phyloP scores from a whole-genome alignment of 1,140 invertebrate genomes.

The Heterodera schachtii region DNA sequence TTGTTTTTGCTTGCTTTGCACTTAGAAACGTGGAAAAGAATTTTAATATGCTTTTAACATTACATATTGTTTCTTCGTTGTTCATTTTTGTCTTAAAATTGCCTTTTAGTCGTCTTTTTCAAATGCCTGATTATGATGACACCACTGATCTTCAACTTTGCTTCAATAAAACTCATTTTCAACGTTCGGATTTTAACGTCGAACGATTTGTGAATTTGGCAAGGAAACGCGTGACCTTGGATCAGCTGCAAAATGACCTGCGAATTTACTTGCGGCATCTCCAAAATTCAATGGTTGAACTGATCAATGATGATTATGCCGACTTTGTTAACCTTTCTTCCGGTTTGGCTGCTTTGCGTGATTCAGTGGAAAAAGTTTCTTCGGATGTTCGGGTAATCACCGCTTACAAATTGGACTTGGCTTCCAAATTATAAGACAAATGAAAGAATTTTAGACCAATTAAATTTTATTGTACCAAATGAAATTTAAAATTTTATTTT shows the following conservation, averaged over 20 bases:
- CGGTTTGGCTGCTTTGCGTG: slow-evolving; percentile 74
- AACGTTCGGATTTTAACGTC: slow-evolving; percentile 81
- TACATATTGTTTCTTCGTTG: too few relatives aligned
- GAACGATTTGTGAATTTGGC: slow-evolving; percentile 77
- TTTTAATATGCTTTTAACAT: too few relatives aligned
- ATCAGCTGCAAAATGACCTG: slow-evolving; percentile 85
- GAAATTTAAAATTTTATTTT: too few relatives aligned
- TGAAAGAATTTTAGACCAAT: too few relatives aligned
- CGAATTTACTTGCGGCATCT: slow-evolving; percentile 85
- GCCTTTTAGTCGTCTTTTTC: neutral
- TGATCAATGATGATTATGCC: slow-evolving; percentile 94
- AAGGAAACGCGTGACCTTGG: slow-evolving; percentile 80
- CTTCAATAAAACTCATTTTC: slow-evolving; percentile 58
- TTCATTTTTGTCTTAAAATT: neutral
- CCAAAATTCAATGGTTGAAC: slow-evolving; percentile 87
- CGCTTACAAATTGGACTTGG: neutral
- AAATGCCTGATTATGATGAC: slow-evolving; percentile 20
- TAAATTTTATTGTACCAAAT: too few relatives aligned
- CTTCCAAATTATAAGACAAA: too few relatives aligned
- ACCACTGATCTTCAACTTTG: slow-evolving; percentile 32
- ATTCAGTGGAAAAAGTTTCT: slow-evolving; percentile 56
- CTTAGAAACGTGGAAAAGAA: too few relatives aligned
- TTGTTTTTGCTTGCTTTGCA: too few relatives aligned
- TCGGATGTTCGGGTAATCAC: slow-evolving; percentile 50
- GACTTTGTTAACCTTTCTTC: slow-evolving; percentile 94